Percentiles rank a stretch among this genome's conserved stretches.
phyloP scores from a whole-genome alignment of 2,113 vertebrate species.

The Pardalotus punctatus region DNA sequence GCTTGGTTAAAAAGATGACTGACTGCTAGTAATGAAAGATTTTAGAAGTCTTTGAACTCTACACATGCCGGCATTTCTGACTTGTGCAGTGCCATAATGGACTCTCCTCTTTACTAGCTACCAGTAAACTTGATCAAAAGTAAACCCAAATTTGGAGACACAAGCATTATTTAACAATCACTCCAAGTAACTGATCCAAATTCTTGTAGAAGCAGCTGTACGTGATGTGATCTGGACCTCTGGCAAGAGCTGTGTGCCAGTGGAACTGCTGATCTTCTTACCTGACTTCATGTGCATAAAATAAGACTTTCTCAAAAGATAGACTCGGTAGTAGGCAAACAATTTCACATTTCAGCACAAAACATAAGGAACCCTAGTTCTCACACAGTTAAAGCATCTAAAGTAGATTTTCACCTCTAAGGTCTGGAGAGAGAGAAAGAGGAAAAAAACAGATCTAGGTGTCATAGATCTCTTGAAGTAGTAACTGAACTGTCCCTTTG shows the following conservation, averaged over 20 bases:
- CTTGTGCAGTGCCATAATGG: background rate
- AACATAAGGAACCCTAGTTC: background rate
- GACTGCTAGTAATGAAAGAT: background rate
- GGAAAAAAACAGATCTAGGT: background rate
- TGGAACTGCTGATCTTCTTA: background rate
- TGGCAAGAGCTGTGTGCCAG: background rate
- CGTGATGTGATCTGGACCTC: background rate
- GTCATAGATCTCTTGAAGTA: background rate
- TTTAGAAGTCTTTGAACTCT: background rate
- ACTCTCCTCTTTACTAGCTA: background rate
- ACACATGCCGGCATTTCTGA: background rate
- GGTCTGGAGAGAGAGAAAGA: background rate
- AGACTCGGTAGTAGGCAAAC: background rate
- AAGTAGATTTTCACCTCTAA: background rate
- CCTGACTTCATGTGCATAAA: background rate
- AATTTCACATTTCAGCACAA: background rate
- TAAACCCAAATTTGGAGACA: background rate
- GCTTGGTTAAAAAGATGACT: background rate
- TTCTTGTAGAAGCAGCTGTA: background rate
- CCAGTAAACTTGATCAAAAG: background rate
- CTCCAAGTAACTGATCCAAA: background rate
- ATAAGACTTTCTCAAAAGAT: background rate
- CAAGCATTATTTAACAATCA: background rate
- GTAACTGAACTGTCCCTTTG: background rate
- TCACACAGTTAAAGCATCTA: background rate